These are phyloP conservation scores for Rambutsinella grinnellia DNA, from an alignment of 2,888 invertebrate genomes.

Conservation along the genomic window DNA sequence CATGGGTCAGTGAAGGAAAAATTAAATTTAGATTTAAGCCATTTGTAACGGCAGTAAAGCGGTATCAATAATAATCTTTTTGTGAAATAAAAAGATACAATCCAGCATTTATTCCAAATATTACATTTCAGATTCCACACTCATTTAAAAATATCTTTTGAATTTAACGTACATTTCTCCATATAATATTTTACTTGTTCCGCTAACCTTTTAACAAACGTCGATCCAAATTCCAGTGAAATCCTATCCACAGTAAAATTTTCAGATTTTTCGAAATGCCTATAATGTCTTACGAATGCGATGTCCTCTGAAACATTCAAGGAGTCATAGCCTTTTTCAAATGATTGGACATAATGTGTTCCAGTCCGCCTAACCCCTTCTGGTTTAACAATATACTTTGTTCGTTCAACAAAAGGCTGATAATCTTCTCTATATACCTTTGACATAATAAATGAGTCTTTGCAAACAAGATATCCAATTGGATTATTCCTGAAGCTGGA, in stretches of 20 bases:
- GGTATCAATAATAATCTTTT: no score
- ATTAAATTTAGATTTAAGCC: no score
- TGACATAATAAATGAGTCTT: background rate
- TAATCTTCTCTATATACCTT: background rate
- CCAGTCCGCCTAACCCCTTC: background rate
- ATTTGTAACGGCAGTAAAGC: no score
- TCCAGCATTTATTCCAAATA: no score
- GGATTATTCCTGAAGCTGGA: background rate
- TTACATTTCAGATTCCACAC: no score
- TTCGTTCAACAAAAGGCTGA: background rate
- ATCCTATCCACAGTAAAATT: background rate
- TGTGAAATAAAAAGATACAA: no score
- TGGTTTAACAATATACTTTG: constrained; percentile 14
- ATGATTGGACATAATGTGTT: background rate
- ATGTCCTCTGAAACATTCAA: background rate
- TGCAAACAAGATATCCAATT: background rate
- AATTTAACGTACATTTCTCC: background rate
- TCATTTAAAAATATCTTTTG: background rate
- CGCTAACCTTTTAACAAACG: background rate
- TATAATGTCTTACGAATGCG: no score
- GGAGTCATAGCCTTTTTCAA: background rate
- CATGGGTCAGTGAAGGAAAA: constrained; percentile 13
- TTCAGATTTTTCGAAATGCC: no score
- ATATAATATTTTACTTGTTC: background rate
- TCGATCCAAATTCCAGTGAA: background rate